Conservation (phyloP, 2,113 vertebrate species). For the Rhynchomys soricoides region DNA sequence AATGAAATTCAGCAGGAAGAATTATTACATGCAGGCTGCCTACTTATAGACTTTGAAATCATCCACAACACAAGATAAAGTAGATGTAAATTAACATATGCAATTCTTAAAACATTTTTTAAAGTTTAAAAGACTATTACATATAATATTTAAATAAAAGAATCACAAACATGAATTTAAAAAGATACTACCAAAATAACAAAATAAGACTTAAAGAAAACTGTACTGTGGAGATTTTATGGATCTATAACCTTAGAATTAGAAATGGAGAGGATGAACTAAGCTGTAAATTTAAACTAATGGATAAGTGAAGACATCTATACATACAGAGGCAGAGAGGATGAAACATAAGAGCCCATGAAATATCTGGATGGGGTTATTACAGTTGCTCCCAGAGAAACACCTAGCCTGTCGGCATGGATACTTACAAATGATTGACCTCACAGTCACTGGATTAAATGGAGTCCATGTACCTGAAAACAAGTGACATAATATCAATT, state of each 20-base stretch:
- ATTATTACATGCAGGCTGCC: background rate
- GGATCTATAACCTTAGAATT: background rate
- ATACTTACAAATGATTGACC: slow-evolving; percentile 96
- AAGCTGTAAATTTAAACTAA: background rate
- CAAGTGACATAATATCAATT: background rate
- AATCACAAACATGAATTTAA: background rate
- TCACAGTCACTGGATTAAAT: slow-evolving; percentile 97
- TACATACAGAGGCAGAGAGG: background rate
- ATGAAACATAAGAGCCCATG: background rate
- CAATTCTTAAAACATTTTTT: background rate
- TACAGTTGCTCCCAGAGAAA: background rate
- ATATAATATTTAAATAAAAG: background rate
- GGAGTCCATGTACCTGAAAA: slow-evolving; percentile 98
- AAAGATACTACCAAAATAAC: background rate
- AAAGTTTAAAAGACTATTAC: background rate
- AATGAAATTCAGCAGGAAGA: background rate
- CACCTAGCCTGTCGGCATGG: background rate
- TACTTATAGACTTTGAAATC: background rate
- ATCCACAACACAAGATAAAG: background rate
- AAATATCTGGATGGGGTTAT: background rate
- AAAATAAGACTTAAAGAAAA: background rate
- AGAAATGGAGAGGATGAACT: background rate
- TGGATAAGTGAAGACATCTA: background rate
- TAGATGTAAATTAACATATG: background rate
- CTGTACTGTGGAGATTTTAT: background rate